Evolutionary conservation across 2,797 vertebrate genomes (phyloP).

Genomic region (Lepus townsendii): DNA sequence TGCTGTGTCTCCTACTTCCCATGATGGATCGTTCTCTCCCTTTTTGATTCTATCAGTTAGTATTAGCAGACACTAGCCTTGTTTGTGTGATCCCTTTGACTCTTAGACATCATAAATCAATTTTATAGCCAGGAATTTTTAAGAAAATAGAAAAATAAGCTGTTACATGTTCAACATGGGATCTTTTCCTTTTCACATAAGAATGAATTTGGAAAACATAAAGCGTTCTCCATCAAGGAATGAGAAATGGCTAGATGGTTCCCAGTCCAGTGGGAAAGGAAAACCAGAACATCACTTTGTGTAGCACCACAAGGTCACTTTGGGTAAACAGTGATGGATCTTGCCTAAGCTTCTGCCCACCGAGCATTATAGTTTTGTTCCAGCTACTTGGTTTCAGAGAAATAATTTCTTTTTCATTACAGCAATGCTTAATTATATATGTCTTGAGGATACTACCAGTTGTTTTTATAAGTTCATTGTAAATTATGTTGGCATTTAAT

Average conservation of each 20-base stretch:
- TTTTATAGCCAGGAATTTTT: not conserved
- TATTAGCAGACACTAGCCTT: too few relatives aligned
- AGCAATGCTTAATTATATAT: constrained; percentile 33
- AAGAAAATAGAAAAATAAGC: not conserved
- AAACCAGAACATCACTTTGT: not conserved
- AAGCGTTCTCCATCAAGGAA: not conserved
- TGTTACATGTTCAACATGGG: not conserved
- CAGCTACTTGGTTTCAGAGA: constrained; percentile 40
- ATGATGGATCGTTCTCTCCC: too few relatives aligned
- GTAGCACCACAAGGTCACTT: not conserved
- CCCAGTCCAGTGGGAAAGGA: not conserved
- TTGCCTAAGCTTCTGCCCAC: not conserved
- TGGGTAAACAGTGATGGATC: not conserved
- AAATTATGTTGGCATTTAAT: constrained; percentile 33
- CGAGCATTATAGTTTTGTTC: not conserved
- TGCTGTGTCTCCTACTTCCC: too few relatives aligned
- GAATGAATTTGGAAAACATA: not conserved
- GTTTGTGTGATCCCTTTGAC: too few relatives aligned
- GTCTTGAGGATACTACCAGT: not conserved
- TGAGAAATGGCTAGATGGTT: not conserved
- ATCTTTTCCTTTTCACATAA: not conserved
- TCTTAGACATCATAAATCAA: not conserved
- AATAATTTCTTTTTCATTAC: constrained; percentile 40
- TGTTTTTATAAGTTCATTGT: constrained; percentile 22
- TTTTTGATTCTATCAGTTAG: too few relatives aligned